Percentiles rank a stretch among this genome's conserved stretches.
phyloP scores from a whole-genome alignment of 2,888 invertebrate genomes.

The Apotomis betuletana region DNA sequence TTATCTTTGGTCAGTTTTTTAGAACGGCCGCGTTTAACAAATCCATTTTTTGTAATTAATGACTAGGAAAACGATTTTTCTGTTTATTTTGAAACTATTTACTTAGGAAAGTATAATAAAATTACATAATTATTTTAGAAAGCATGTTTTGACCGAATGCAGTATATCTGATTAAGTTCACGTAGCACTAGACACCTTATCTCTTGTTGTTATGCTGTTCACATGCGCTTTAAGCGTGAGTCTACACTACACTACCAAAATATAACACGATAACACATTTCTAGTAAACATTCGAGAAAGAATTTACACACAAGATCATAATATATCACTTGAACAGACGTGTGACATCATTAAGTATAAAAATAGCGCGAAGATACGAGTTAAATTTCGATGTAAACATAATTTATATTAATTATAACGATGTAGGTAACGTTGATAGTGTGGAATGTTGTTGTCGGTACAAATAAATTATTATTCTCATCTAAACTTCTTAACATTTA shows the following conservation, averaged over 20 bases:
- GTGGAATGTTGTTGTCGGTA: no score
- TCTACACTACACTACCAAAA: neutral
- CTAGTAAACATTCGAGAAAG: conserved; percentile 18
- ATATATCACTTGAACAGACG: neutral
- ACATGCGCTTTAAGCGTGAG: conserved; percentile 29
- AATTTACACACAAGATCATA: conserved; percentile 8
- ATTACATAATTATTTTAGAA: conserved; percentile 23
- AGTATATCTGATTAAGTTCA: conserved; percentile 13
- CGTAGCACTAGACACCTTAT: conserved; percentile 22
- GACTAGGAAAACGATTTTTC: neutral
- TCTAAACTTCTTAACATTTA: no score
- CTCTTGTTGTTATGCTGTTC: conserved; percentile 17
- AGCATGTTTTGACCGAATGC: conserved; percentile 16
- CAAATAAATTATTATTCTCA: no score
- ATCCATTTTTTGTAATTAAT: neutral
- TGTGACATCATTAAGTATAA: conserved; percentile 11
- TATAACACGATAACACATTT: conserved; percentile 27
- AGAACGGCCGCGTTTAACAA: neutral
- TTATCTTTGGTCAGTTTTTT: conserved; percentile 23
- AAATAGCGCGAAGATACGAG: conserved; percentile 16
- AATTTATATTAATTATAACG: neutral
- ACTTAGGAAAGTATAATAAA: conserved; percentile 6
- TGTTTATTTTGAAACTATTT: conserved; percentile 4
- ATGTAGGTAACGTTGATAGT: no score
- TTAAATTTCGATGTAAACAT: neutral